Percentiles rank a stretch among this genome's conserved stretches.
Conservation (phyloP, 2,797 vertebrate genomes). For the Platalea minor region DNA sequence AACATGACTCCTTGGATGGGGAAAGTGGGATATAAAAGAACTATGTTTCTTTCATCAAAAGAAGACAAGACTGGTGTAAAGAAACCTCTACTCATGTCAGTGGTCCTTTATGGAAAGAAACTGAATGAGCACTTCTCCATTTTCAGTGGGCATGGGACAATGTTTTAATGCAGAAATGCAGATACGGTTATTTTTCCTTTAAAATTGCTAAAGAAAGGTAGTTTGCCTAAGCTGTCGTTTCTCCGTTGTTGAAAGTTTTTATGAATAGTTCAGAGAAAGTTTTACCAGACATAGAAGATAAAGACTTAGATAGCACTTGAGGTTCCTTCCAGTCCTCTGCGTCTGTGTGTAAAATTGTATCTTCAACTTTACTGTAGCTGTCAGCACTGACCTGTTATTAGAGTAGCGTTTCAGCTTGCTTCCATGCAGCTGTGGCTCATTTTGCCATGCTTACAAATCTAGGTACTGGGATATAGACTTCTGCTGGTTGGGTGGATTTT, state of each 20-base stretch:
- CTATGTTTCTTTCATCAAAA: background rate
- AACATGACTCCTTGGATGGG: background rate
- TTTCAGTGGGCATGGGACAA: background rate
- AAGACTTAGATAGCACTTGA: background rate
- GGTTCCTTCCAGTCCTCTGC: background rate
- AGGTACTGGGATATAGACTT: background rate
- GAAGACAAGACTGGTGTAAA: background rate
- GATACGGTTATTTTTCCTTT: background rate
- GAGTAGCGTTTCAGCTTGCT: background rate
- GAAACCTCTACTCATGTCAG: background rate
- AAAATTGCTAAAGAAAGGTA: background rate
- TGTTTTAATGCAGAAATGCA: background rate
- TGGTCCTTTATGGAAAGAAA: background rate
- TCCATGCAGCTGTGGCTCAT: background rate
- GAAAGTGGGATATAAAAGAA: background rate
- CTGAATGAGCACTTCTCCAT: background rate
- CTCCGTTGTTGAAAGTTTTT: background rate
- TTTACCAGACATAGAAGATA: background rate
- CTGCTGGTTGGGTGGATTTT: background rate
- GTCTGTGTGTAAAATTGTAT: background rate
- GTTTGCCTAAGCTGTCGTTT: background rate
- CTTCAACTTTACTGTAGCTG: background rate
- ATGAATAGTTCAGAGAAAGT: background rate
- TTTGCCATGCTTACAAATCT: background rate
- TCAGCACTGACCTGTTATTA: background rate